phyloP scores from a whole-genome alignment of 2,113 vertebrate genomes.

The Actenoides hombroni region DNA sequence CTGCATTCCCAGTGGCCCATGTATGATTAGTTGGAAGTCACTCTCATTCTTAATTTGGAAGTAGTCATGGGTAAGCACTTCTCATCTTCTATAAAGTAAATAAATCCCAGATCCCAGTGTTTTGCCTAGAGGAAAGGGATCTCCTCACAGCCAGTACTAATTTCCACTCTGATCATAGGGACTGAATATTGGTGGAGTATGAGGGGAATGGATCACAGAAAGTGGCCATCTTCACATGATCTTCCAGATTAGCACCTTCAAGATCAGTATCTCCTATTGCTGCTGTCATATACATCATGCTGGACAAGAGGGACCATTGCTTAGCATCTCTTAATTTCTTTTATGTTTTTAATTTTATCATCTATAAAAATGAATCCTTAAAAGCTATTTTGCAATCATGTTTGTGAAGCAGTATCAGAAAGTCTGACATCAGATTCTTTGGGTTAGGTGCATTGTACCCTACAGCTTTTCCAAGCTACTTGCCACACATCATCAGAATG shows the following conservation, averaged over 20 bases:
- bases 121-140: not conserved
- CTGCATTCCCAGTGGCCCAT: not conserved
- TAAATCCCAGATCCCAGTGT: not conserved
- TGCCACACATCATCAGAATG: not conserved
- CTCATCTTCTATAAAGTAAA: not conserved
- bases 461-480: not conserved
- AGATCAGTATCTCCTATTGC: not conserved
- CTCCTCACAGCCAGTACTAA: not conserved
- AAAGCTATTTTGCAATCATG: not conserved
- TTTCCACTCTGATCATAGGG: not conserved
- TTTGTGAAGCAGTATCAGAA: not conserved
- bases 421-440: not conserved
- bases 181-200: not conserved
- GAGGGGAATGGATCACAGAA: not conserved
- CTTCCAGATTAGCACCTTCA: not conserved
- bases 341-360: not conserved
- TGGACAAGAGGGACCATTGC: not conserved
- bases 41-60: not conserved
- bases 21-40: not conserved
- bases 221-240: not conserved
- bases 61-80: not conserved
- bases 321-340: not conserved
- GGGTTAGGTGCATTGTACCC: fast-evolving
- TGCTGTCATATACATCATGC: not conserved
- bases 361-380: not conserved